Conservation (phyloP, 2,113 vertebrate genomes). For the Galeopterus variegatus region DNA sequence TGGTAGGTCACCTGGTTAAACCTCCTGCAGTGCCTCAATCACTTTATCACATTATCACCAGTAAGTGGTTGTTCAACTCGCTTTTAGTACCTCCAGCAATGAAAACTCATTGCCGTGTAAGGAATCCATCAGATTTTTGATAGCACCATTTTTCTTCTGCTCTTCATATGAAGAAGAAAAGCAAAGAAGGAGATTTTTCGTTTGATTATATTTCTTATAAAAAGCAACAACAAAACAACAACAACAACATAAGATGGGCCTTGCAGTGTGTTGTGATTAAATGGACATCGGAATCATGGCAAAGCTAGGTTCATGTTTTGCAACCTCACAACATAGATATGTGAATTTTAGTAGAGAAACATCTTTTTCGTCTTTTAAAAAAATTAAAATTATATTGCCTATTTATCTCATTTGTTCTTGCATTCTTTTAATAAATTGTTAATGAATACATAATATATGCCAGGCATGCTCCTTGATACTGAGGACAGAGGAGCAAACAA, state of each 20-base stretch:
- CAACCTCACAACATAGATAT: not conserved
- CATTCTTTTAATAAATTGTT: not conserved
- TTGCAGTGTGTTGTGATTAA: not conserved
- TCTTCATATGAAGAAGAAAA: not conserved
- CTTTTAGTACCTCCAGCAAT: not conserved
- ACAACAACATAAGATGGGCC: not conserved
- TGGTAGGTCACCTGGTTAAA: not conserved
- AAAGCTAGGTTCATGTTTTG: not conserved
- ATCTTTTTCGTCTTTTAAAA: not conserved
- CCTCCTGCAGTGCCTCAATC: accelerated
- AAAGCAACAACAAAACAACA: not conserved
- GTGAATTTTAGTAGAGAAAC: not conserved
- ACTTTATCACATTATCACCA: not conserved
- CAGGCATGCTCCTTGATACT: not conserved
- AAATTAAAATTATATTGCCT: not conserved
- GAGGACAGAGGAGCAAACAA: not conserved
- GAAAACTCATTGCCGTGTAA: not conserved
- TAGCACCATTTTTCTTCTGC: not conserved
- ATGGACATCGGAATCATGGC: not conserved
- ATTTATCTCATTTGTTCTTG: not conserved
- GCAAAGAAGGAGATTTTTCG: not conserved
- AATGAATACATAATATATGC: not conserved
- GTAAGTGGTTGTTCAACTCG: not conserved
- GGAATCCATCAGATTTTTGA: not conserved
- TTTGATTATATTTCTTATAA: not conserved